A percentile compares a stretch with the other conserved stretches of the same genome.
Conservation (phyloP, 1,140 invertebrate species). For the Drosophila paulistorum region DNA sequence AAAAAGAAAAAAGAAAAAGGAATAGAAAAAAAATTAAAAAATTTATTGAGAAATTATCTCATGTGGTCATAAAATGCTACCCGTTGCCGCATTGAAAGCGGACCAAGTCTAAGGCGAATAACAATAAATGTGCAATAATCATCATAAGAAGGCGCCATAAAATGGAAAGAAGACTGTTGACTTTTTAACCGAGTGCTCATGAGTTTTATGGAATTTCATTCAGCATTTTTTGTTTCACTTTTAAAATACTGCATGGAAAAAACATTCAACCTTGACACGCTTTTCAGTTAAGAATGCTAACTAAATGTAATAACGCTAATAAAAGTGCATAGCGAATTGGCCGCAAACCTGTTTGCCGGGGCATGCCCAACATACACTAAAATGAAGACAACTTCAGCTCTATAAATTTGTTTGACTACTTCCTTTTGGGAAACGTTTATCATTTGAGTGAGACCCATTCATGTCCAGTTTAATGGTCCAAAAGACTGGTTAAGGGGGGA, state of each 20-base stretch:
- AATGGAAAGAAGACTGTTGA: slow-evolving; percentile 21
- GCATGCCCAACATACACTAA: slow-evolving; percentile 9
- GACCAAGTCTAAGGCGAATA: slow-evolving; percentile 23
- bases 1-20: slow-evolving; percentile 3
- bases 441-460: slow-evolving; percentile 42
- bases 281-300: background rate
- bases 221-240: background rate
- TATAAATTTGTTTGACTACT: slow-evolving; percentile 53
- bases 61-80: slow-evolving; percentile 49
- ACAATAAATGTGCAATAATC: slow-evolving; percentile 70
- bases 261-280: slow-evolving; percentile 1
- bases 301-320: slow-evolving; percentile 3
- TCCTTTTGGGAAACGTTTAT: slow-evolving; percentile 50
- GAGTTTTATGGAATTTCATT: background rate
- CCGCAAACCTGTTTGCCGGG: slow-evolving; percentile 14
- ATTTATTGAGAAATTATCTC: slow-evolving; percentile 73
- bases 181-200: background rate
- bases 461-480: slow-evolving; percentile 57
- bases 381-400: slow-evolving; percentile 44
- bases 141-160: slow-evolving; percentile 59
- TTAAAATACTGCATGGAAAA: background rate
- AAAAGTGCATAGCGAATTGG: slow-evolving; percentile 34
- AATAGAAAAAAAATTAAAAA: slow-evolving; percentile 47
- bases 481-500: slow-evolving; percentile 8
- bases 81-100: slow-evolving; percentile 32